A percentile compares a stretch with the other conserved stretches of the same genome.
Conservation (phyloP, 2,888 invertebrate species). For the Mythimna ferrago region DNA sequence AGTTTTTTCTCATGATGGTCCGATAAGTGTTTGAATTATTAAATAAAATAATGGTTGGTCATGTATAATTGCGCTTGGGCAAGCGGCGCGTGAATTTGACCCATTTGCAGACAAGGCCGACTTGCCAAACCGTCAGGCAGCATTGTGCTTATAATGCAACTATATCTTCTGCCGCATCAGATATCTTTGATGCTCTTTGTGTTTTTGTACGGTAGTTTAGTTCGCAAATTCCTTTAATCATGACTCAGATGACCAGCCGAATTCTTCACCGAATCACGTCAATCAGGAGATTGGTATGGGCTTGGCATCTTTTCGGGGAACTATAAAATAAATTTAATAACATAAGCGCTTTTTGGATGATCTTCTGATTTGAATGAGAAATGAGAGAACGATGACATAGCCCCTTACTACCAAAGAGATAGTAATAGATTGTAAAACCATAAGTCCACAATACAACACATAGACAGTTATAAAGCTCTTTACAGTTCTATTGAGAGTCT, state of each 20-base stretch:
- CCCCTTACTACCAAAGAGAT: not conserved
- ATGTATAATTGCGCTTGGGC: conserved; percentile 84
- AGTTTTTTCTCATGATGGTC: conserved; percentile 66
- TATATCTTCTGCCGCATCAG: conserved; percentile 72
- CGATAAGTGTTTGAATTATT: conserved; percentile 81
- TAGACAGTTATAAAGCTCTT: not conserved
- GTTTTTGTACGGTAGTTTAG: conserved; percentile 19
- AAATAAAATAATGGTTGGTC: conserved; percentile 83
- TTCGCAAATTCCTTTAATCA: conserved; percentile 8
- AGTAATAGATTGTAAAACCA: not conserved
- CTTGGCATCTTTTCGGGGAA: not conserved
- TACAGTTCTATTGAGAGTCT: not conserved
- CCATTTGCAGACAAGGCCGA: conserved; percentile 82
- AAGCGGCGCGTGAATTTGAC: conserved; percentile 82
- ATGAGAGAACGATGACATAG: not conserved
- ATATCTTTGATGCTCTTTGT: conserved; percentile 36
- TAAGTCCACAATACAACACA: not conserved
- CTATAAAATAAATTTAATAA: not conserved
- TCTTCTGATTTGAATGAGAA: not conserved
- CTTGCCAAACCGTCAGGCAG: conserved; percentile 77
- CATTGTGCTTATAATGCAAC: conserved; percentile 67
- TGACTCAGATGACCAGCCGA: not conserved
- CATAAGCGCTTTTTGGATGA: not conserved
- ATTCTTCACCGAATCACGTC: not conserved
- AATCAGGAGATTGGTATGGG: not conserved